Evolutionary conservation across 2,888 invertebrate genomes (phyloP).

Genomic region (Ditula angustiorana): DNA sequence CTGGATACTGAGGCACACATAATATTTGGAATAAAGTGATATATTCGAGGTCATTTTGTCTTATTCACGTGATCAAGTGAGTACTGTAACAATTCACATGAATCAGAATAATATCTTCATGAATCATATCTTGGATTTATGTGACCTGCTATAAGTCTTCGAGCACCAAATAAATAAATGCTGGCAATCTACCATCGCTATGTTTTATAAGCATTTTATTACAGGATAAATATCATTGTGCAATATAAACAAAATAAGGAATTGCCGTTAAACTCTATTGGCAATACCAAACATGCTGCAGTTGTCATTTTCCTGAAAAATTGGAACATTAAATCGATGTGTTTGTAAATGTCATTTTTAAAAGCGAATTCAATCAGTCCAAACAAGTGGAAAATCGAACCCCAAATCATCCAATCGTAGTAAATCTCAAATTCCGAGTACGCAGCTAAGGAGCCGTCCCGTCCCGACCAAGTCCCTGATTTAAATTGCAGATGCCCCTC

Average conservation of each 20-base stretch:
- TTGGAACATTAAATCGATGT: constrained; percentile 51
- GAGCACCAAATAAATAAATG: neutral
- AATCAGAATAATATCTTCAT: constrained; percentile 13
- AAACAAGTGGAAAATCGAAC: constrained; percentile 84
- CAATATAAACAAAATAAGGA: no score
- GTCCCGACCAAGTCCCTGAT: constrained; percentile 81
- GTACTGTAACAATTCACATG: constrained; percentile 17
- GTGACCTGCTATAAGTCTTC: neutral
- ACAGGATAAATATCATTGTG: no score
- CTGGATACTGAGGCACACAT: constrained; percentile 50
- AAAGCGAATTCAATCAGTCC: constrained; percentile 79
- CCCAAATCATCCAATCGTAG: constrained; percentile 82
- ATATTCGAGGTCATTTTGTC: constrained; percentile 29
- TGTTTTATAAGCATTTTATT: no score
- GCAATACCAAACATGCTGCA: neutral
- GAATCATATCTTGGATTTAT: constrained; percentile 10
- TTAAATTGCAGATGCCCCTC: constrained; percentile 84
- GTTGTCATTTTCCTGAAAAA: neutral
- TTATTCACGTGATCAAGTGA: constrained; percentile 20
- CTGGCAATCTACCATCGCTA: neutral
- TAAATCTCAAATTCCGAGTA: constrained; percentile 82
- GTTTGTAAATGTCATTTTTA: constrained; percentile 69
- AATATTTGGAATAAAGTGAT: constrained; percentile 47
- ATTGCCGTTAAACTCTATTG: neutral
- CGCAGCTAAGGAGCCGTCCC: constrained; percentile 80